These are phyloP conservation scores for Notiomystis cincta DNA, from an alignment of 2,113 vertebrate genomes.

Conservation along the genomic window DNA sequence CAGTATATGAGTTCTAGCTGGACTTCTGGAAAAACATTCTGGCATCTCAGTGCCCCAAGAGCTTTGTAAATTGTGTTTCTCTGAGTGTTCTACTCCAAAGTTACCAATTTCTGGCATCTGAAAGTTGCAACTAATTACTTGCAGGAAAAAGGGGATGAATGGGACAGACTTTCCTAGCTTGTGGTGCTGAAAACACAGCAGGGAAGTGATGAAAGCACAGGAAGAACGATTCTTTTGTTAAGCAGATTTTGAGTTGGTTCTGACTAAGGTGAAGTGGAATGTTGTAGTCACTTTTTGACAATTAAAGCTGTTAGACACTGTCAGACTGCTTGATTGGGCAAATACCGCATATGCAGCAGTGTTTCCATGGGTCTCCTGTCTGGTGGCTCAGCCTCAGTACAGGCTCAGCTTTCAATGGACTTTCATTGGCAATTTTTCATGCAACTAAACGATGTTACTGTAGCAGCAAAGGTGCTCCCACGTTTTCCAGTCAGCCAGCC, in stretches of 20 bases:
- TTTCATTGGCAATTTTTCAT: background rate
- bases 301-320: background rate
- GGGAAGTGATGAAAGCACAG: background rate
- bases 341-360: rapidly evolving
- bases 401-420: background rate
- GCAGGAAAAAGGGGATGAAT: background rate
- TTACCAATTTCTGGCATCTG: background rate
- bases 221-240: background rate
- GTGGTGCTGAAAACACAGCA: background rate
- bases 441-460: background rate
- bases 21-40: background rate
- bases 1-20: rapidly evolving
- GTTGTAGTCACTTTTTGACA: background rate
- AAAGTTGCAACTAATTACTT: background rate
- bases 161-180: background rate
- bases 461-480: background rate
- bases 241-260: background rate
- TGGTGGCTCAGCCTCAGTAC: background rate
- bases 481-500: background rate
- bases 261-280: background rate
- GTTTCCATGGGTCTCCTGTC: rapidly evolving
- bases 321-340: background rate
- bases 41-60: background rate
- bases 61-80: background rate
- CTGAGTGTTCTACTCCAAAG: background rate